Evolutionary conservation across 2,797 vertebrate genomes (phyloP).

Genomic region (Syngnathus acus): DNA sequence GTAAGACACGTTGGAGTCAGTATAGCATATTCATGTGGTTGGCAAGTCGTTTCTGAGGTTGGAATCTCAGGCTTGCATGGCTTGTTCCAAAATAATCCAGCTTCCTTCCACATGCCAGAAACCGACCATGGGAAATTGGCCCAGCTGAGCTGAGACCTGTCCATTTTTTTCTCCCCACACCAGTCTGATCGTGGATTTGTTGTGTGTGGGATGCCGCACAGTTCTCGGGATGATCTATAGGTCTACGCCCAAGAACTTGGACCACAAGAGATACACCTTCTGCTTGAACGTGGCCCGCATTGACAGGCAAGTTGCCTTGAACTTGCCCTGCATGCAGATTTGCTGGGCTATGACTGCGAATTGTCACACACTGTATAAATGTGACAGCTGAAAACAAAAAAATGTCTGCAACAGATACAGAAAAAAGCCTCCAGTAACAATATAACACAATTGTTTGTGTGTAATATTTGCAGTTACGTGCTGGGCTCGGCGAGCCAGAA

Average conservation of each 20-base stretch:
- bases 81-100: no score
- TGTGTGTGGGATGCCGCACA: constrained; percentile 72
- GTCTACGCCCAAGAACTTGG: constrained; percentile 78
- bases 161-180: background rate
- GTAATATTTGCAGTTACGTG: constrained; percentile 66
- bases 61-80: no score
- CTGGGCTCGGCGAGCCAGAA: constrained; percentile 75
- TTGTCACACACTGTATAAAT: no score
- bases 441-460: background rate
- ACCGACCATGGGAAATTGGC: background rate
- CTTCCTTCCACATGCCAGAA: no score
- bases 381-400: no score
- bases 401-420: no score
- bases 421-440: no score
- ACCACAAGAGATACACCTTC: constrained; percentile 81
- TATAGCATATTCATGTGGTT: background rate
- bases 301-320: constrained; percentile 71
- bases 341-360: no score
- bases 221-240: constrained; percentile 74
- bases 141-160: background rate
- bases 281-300: constrained; percentile 74
- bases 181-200: constrained; percentile 74
- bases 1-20: constrained; percentile 36
- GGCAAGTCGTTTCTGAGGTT: no score
- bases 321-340: no score